These are phyloP conservation scores for Bembecia ichneumoniformis DNA, from an alignment of 2,888 invertebrate species.

Conservation along the genomic window DNA sequence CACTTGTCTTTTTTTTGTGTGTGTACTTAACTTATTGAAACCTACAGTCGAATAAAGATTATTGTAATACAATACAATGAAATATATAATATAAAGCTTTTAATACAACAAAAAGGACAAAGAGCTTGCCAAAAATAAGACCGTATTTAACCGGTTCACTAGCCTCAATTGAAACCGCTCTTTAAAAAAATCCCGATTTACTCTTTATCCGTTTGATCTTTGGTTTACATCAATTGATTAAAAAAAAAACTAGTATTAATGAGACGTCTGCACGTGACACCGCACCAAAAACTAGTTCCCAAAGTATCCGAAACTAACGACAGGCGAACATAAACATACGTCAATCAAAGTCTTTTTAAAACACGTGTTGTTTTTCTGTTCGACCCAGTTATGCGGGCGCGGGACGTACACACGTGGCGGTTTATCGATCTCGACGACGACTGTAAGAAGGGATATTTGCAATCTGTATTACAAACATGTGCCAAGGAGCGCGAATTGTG, in stretches of 20 bases:
- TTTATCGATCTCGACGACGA: slow-evolving; percentile 20
- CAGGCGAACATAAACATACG: slow-evolving; percentile 14
- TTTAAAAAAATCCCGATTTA: too few relatives aligned
- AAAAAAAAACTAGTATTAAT: neutral
- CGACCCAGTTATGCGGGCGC: slow-evolving; percentile 14
- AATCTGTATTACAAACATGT: slow-evolving; percentile 30
- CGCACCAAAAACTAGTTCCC: slow-evolving; percentile 6
- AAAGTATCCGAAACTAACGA: slow-evolving; percentile 1
- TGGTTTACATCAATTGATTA: too few relatives aligned
- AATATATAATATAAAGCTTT: too few relatives aligned
- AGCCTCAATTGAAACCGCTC: too few relatives aligned
- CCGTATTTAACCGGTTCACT: too few relatives aligned
- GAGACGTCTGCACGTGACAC: slow-evolving; percentile 9
- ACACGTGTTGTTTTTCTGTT: slow-evolving; percentile 11
- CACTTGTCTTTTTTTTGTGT: too few relatives aligned
- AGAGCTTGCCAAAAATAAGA: too few relatives aligned
- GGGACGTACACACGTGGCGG: slow-evolving; percentile 8
- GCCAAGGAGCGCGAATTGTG: slow-evolving; percentile 29
- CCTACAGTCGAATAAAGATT: too few relatives aligned
- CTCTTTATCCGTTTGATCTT: too few relatives aligned
- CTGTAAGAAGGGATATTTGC: slow-evolving; percentile 21
- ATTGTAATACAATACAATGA: too few relatives aligned
- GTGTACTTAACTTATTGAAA: too few relatives aligned
- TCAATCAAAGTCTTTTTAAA: slow-evolving; percentile 18
- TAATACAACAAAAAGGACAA: too few relatives aligned